Evolutionary conservation across 2,113 vertebrate genomes (phyloP), one percentile per base, ranked within the genome.

Genomic region (Nerophis lumbriciformis): DNA sequence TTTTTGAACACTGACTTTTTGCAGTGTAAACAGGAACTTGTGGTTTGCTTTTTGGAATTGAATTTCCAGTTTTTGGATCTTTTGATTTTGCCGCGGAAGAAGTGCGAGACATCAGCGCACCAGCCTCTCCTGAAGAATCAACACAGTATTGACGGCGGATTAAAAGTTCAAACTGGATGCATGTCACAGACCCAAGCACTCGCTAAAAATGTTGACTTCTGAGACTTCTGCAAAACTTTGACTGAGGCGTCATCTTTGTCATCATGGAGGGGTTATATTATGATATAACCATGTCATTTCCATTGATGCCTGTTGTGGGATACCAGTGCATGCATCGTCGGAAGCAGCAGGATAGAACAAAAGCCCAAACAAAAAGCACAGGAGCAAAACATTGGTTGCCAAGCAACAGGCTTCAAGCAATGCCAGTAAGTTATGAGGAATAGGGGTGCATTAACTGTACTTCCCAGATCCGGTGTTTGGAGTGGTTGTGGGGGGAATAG

Each of bases 361-460:
- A 69, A 56, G 61, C 36, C 58, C 80, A 86, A 88, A 86, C 71
- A 74, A 78, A n/a, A 85, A 81, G 76, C 36, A 10, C 61, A 38
- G 71, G 48, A 1, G 65, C 81, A 87, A 89, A 92, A 91, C 89
- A 91, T 92, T 86, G 85, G 88, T 91, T 78, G 69, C 88, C 16
- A 5, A 61, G 88, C 76, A 88, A 89, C 88, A 75, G 75, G 37
- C 69, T 74, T 77, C 57, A 73, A 82, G 80, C 73, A 63, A 80
- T 56, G 55, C 58, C 81, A 75, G 78, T 64, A 75, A 78, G 75
- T 82, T 88, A 76, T 82, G 79, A 83, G 76, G 82, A 76, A 82
- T 66, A 61, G 79, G 65, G 77, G 72, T 65, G 79, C 81, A 85
- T 85, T 85, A n/a, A 84, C 71, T 88, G 69, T 59, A 77, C 69